phyloP scores from a whole-genome alignment of 2,797 vertebrate species.

The Hephaestus fuliginosus region DNA sequence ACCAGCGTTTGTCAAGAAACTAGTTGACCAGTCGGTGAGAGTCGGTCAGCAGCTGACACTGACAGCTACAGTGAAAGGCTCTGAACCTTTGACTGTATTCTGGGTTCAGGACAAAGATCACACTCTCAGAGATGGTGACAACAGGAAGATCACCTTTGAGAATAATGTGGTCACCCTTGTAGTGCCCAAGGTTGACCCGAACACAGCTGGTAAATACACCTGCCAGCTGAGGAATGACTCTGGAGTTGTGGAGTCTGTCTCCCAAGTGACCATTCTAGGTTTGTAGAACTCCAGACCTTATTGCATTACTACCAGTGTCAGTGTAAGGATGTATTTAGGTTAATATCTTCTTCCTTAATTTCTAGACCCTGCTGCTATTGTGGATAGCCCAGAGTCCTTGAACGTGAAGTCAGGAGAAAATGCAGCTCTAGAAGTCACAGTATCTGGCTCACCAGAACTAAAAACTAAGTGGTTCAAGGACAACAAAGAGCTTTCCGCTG shows the following conservation, averaged over 20 bases:
- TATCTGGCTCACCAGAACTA: conserved; percentile 91
- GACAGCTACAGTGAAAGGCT: conserved; percentile 89
- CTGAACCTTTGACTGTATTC: conserved; percentile 89
- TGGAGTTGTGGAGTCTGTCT: conserved; percentile 89
- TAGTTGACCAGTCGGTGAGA: conserved; percentile 87
- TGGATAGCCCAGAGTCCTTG: conserved; percentile 90
- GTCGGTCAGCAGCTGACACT: conserved; percentile 86
- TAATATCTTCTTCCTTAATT: conserved; percentile 71
- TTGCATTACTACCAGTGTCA: background rate
- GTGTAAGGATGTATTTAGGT: conserved; percentile 10
- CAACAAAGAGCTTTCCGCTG: conserved; percentile 86
- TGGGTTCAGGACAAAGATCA: conserved; percentile 95
- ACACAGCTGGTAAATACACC: conserved; percentile 89
- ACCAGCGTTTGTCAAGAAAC: conserved; percentile 91
- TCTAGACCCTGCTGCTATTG: conserved; percentile 92
- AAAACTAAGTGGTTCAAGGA: conserved; percentile 93
- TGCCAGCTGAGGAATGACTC: conserved; percentile 92
- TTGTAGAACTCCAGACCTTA: conserved; percentile 71
- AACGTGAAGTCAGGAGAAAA: conserved; percentile 92
- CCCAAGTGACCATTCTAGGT: conserved; percentile 92
- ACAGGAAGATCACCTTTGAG: conserved; percentile 90
- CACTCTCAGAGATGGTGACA: conserved; percentile 88
- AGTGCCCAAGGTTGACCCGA: conserved; percentile 85
- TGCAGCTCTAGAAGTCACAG: conserved; percentile 89
- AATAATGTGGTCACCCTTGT: conserved; percentile 87